Conservation (phyloP, 2,888 invertebrate species). For the Kryphioiulus occultus region DNA sequence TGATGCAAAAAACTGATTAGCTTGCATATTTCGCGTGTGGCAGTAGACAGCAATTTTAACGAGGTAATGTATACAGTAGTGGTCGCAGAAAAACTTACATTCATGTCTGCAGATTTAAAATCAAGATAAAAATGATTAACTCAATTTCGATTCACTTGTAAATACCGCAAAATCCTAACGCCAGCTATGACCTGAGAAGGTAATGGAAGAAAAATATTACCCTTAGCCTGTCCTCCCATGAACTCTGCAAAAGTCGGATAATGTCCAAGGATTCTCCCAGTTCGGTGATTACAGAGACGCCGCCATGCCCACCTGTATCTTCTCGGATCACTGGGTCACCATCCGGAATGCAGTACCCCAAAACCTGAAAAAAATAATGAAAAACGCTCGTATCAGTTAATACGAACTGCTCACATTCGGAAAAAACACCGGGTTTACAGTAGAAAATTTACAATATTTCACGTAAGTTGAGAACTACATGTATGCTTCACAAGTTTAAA, state of each 20-base stretch:
- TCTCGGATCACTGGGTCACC: constrained; percentile 58
- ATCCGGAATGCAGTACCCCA: constrained; percentile 63
- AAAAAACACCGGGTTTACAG: background rate
- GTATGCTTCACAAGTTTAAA: too few relatives aligned
- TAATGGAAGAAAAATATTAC: constrained; percentile 59
- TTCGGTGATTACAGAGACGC: constrained; percentile 63
- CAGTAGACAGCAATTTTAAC: too few relatives aligned
- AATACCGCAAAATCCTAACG: too few relatives aligned
- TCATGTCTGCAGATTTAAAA: too few relatives aligned
- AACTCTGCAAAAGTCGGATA: constrained; percentile 64
- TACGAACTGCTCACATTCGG: background rate
- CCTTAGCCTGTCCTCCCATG: constrained; percentile 65
- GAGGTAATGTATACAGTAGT: too few relatives aligned
- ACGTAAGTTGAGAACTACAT: too few relatives aligned
- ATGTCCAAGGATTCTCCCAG: constrained; percentile 65
- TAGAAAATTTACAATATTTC: too few relatives aligned
- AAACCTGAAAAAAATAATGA: constrained; percentile 59
- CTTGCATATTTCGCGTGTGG: too few relatives aligned
- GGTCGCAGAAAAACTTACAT: too few relatives aligned
- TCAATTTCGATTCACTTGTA: background rate
- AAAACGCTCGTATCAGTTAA: background rate
- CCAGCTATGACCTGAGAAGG: too few relatives aligned
- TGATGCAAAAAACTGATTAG: too few relatives aligned
- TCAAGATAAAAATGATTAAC: too few relatives aligned
- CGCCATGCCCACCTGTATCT: constrained; percentile 57